These are phyloP conservation scores for Propithecus deckenii DNA, from an alignment of 2,797 vertebrate species.

Conservation along the genomic window DNA sequence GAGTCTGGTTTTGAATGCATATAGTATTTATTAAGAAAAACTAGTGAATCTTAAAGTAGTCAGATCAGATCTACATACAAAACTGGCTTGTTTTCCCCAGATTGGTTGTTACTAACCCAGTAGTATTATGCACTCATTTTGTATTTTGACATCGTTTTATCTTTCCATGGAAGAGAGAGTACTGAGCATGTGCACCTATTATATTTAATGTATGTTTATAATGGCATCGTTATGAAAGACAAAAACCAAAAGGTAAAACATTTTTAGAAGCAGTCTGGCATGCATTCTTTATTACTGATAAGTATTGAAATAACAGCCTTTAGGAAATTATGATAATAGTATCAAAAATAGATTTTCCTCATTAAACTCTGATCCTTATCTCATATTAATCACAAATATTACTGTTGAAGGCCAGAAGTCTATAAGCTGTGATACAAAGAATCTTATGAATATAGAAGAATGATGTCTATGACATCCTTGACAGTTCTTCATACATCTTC, in stretches of 20 bases:
- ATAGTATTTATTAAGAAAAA: not conserved
- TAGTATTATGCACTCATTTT: not conserved
- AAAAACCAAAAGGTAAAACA: not conserved
- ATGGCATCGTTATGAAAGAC: not conserved
- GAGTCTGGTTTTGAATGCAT: not conserved
- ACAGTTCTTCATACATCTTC: not conserved
- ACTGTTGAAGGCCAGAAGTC: not conserved
- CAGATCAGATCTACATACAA: not conserved
- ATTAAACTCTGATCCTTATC: not conserved
- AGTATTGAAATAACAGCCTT: not conserved
- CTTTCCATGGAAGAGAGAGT: not conserved
- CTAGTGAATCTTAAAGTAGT: not conserved
- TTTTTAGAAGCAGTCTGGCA: not conserved
- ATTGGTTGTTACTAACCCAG: not conserved
- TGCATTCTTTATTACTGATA: not conserved
- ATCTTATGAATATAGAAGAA: not conserved
- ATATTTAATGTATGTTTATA: not conserved
- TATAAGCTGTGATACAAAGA: not conserved
- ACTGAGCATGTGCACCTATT: not conserved
- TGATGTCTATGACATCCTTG: not conserved
- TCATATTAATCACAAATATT: not conserved
- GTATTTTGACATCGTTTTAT: not conserved
- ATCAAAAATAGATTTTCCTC: not conserved
- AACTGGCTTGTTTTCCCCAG: not conserved
- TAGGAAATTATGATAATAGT: not conserved